These are phyloP conservation scores for Pyrocoelia pectoralis DNA, from an alignment of 2,888 invertebrate genomes.

Conservation along the genomic window DNA sequence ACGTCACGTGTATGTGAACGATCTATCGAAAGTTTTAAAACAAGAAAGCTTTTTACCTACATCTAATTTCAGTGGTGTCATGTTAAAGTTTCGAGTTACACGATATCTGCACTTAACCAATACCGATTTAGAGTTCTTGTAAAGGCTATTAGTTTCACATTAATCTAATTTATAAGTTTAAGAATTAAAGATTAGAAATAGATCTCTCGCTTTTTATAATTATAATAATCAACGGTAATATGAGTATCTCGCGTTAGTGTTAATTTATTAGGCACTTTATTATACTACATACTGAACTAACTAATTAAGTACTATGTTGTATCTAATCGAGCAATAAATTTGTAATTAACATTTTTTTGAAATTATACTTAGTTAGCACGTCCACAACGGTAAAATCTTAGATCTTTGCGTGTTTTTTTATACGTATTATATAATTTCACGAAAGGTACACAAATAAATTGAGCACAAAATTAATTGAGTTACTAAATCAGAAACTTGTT, in stretches of 20 bases:
- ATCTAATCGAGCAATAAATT: slow-evolving; percentile 4
- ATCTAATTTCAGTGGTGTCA: slow-evolving; percentile 22
- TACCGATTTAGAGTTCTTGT: slow-evolving; percentile 8
- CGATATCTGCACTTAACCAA: slow-evolving; percentile 17
- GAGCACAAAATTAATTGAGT: neutral
- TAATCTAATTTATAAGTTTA: neutral
- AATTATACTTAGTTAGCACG: neutral
- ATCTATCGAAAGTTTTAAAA: slow-evolving; percentile 16
- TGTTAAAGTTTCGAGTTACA: slow-evolving; percentile 21
- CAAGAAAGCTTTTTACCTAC: neutral
- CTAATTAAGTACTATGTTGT: slow-evolving; percentile 5
- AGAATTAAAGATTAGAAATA: neutral
- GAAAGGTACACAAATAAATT: neutral
- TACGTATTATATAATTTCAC: neutral
- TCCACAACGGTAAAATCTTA: neutral
- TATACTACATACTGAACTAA: neutral
- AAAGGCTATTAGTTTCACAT: neutral
- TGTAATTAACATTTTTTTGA: slow-evolving; percentile 3
- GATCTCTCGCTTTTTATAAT: neutral
- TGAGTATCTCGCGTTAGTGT: neutral
- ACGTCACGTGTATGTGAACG: slow-evolving; percentile 16
- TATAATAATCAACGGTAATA: neutral
- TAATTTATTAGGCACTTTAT: neutral
- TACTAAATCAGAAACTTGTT: too few species aligned
- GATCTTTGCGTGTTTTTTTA: neutral